Percentiles rank a stretch among this genome's conserved stretches.
Evolutionary conservation across 1,140 invertebrate genomes (phyloP).

Genomic region (Camponotus vicinus): DNA sequence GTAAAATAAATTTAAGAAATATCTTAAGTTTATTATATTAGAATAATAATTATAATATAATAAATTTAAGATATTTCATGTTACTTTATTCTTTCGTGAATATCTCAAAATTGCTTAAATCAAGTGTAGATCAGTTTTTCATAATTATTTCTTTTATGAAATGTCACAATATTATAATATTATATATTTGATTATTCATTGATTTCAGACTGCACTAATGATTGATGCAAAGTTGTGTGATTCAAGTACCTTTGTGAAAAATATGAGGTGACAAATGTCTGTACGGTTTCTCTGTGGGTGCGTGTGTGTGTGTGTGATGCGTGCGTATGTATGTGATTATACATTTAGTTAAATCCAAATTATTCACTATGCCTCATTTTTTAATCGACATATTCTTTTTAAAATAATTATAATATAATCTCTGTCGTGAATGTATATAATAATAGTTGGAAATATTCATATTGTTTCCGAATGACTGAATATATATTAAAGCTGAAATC

Average conservation of each 20-base stretch:
- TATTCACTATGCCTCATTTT: constrained; percentile 39
- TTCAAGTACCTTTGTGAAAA: constrained; percentile 68
- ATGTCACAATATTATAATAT: background rate
- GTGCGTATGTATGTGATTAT: constrained; percentile 45
- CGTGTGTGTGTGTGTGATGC: too few species aligned
- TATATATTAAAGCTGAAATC: background rate
- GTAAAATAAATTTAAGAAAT: too few species aligned
- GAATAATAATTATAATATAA: background rate
- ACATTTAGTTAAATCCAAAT: constrained; percentile 55
- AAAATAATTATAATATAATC: background rate
- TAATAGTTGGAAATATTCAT: background rate
- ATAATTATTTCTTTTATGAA: background rate
- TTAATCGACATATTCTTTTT: background rate
- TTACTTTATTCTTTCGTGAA: constrained; percentile 21
- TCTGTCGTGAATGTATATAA: background rate
- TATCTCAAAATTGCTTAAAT: constrained; percentile 66
- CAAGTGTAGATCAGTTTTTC: background rate
- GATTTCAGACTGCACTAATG: constrained; percentile 42
- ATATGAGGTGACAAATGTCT: constrained; percentile 74
- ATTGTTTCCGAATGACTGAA: background rate
- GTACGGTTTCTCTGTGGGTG: constrained; percentile 36
- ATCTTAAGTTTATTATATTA: too few species aligned
- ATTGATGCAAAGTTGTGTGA: background rate
- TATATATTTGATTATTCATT: background rate
- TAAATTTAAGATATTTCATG: constrained; percentile 52